These are phyloP conservation scores for Ispidina lecontei DNA, from an alignment of 2,797 vertebrate species.

Conservation along the genomic window DNA sequence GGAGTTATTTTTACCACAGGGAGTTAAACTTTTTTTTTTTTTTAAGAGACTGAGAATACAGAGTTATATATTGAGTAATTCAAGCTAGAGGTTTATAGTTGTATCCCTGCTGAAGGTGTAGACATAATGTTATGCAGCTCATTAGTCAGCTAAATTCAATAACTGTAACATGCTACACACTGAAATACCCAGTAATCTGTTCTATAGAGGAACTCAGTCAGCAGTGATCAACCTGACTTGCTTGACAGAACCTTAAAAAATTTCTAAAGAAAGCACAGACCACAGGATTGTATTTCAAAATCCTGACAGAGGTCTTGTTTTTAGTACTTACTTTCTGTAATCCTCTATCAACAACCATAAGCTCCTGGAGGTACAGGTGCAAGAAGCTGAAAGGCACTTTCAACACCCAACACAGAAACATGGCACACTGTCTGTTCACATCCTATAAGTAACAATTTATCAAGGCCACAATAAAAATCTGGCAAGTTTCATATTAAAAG, in stretches of 20 bases:
- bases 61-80: background rate
- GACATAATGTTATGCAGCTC: background rate
- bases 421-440: background rate
- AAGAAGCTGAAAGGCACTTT: background rate
- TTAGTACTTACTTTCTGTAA: background rate
- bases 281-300: background rate
- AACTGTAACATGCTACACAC: background rate
- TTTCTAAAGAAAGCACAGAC: background rate
- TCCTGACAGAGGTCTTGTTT: background rate
- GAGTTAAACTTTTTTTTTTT: background rate
- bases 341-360: background rate
- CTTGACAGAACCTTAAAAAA: background rate
- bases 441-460: background rate
- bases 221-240: background rate
- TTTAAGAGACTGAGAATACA: background rate
- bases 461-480: slow-evolving; percentile 13
- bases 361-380: background rate
- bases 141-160: slow-evolving; percentile 4
- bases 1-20: background rate
- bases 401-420: background rate
- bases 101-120: background rate
- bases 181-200: slow-evolving; percentile 5
- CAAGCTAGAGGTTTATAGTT: background rate
- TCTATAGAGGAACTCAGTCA: background rate
- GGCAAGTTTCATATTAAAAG: background rate